A percentile compares a stretch with the other conserved stretches of the same genome.
Evolutionary conservation across 2,888 invertebrate genomes (phyloP).

Genomic region (Platypus cylindrus): DNA sequence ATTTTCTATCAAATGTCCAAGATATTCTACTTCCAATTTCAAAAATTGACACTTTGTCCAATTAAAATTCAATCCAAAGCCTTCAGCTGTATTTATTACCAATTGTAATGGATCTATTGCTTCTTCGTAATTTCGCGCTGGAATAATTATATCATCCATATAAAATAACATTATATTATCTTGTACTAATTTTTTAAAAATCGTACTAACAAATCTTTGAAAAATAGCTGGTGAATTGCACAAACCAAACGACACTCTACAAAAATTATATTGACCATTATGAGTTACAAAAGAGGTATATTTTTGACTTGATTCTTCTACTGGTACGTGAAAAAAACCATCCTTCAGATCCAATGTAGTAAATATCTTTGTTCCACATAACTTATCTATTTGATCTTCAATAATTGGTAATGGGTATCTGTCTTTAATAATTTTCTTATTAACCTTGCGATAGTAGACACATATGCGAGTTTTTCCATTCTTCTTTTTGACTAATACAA

Average conservation of each 20-base stretch:
- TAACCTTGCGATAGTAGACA: conserved; percentile 23
- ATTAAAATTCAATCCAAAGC: no score
- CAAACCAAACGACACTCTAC: conserved; percentile 26
- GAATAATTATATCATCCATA: no score
- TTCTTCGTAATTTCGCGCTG: no score
- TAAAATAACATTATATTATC: conserved; percentile 15
- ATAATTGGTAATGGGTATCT: conserved; percentile 24
- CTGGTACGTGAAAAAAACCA: conserved; percentile 25
- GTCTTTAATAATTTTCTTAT: conserved; percentile 22
- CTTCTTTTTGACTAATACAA: conserved; percentile 21
- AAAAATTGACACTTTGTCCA: no score
- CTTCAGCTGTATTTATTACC: no score
- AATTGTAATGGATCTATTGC: no score
- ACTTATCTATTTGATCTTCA: conserved; percentile 21
- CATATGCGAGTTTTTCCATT: conserved; percentile 16
- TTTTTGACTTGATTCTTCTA: conserved; percentile 19
- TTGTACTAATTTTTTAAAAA: conserved; percentile 21
- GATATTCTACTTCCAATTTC: no score
- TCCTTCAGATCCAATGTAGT: conserved; percentile 22
- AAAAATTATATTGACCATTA: conserved; percentile 24
- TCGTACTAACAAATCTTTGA: conserved; percentile 25
- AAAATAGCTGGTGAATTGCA: conserved; percentile 25
- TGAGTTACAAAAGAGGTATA: conserved; percentile 25
- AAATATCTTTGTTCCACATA: conserved; percentile 17
- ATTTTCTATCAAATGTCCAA: no score